phyloP scores from a whole-genome alignment of 2,113 vertebrate species.

The Hippocampus mohnikei region DNA sequence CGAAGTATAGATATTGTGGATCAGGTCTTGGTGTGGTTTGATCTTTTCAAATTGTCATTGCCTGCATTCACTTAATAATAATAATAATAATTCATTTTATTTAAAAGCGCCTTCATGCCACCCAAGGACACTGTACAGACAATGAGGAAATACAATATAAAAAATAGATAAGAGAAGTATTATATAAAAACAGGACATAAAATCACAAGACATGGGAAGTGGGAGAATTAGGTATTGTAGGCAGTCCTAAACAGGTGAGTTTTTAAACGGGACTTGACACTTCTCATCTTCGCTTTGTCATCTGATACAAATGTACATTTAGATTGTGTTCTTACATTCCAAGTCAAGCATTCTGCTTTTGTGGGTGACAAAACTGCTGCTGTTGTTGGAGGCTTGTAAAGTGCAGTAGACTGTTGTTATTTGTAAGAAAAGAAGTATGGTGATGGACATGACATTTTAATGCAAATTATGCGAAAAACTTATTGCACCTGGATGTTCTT shows the following conservation, averaged over 20 bases:
- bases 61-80: constrained; percentile 18
- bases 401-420: constrained; percentile 28
- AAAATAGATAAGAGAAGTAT: too few species aligned
- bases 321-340: constrained; percentile 14
- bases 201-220: too few species aligned
- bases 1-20: constrained; percentile 44
- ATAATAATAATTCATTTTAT: too few species aligned
- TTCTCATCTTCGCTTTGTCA: not conserved
- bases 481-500: too few species aligned
- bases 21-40: constrained; percentile 38
- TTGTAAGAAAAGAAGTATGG: not conserved
- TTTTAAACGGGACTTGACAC: too few species aligned
- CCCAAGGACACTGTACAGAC: too few species aligned
- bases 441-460: too few species aligned
- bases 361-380: constrained; percentile 1
- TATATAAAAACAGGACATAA: too few species aligned
- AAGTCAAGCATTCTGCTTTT: constrained; percentile 14
- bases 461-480: not conserved
- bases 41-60: constrained; percentile 27
- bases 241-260: too few species aligned
- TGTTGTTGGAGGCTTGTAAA: constrained; percentile 4
- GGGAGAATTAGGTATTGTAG: too few species aligned
- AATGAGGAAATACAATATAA: too few species aligned
- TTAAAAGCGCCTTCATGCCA: too few species aligned
- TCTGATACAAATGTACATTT: constrained; percentile 5